A percentile compares a stretch with the other conserved stretches of the same genome.
phyloP scores from a whole-genome alignment of 1,140 invertebrate species.

The Meloidogyne exigua region DNA sequence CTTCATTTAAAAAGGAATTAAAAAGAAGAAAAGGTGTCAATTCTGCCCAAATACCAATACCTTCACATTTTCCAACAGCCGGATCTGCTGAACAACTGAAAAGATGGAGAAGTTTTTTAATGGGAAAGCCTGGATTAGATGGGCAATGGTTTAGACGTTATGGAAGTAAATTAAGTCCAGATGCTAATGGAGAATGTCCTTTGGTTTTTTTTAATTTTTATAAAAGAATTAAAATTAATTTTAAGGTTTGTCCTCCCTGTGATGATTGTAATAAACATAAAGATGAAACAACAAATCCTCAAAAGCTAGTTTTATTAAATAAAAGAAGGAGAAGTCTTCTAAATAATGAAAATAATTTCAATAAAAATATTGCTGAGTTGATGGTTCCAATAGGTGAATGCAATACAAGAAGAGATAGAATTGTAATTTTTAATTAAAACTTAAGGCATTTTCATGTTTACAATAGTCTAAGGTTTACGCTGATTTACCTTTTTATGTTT shows the following conservation, averaged over 20 bases:
- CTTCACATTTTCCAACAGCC: conserved; percentile 26
- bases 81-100: conserved; percentile 17
- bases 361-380: conserved; percentile 30
- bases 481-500: not conserved
- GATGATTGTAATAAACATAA: conserved; percentile 24
- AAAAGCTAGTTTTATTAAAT: not conserved
- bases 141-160: conserved; percentile 33
- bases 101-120: conserved; percentile 31
- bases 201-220: conserved; percentile 8
- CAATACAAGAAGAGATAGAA: conserved; percentile 40
- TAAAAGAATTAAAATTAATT: not conserved
- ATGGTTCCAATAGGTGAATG: conserved; percentile 33
- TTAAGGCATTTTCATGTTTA: not conserved
- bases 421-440: conserved; percentile 9
- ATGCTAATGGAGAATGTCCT: conserved; percentile 36
- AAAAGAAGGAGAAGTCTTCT: conserved; percentile 8
- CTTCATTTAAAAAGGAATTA: conserved; percentile 2
- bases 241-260: conserved; percentile 32
- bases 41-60: conserved; percentile 16
- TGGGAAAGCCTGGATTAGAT: conserved; percentile 26
- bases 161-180: conserved; percentile 35
- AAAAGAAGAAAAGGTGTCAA: conserved; percentile 16
- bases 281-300: conserved; percentile 6
- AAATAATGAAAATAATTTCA: not conserved
- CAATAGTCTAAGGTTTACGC: too few relatives aligned